Conservation (phyloP, 2,888 invertebrate genomes). For the Acheta domesticus region DNA sequence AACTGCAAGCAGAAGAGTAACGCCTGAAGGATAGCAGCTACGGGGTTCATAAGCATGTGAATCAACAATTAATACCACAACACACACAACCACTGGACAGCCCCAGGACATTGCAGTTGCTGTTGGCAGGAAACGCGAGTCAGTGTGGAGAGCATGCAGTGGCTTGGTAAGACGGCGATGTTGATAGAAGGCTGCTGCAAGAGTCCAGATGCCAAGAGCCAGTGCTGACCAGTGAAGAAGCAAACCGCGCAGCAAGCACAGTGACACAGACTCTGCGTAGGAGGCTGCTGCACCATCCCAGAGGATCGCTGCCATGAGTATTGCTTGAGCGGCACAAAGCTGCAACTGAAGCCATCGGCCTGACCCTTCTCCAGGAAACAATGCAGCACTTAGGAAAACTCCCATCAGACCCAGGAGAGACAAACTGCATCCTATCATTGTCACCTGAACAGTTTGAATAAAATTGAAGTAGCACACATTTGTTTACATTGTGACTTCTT, state of each 20-base stretch:
- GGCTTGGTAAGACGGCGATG: background rate
- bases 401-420: background rate
- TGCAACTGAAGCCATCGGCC: background rate
- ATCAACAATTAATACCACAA: background rate
- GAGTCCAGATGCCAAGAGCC: background rate
- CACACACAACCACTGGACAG: background rate
- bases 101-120: background rate
- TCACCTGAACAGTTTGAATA: background rate
- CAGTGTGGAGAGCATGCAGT: background rate
- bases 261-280: background rate
- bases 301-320: background rate
- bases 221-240: background rate
- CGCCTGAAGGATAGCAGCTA: background rate
- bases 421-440: background rate
- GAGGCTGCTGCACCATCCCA: background rate
- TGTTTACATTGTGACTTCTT: too few relatives aligned
- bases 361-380: background rate
- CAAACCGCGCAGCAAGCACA: background rate
- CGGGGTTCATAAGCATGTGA: background rate
- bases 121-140: background rate
- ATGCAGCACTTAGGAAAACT: background rate
- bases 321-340: background rate
- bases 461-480: too few relatives aligned
- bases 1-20: background rate
- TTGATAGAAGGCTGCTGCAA: background rate